Percentiles rank a stretch among this genome's conserved stretches.
phyloP scores from a whole-genome alignment of 2,113 vertebrate species.

The Eonycteris spelaea region DNA sequence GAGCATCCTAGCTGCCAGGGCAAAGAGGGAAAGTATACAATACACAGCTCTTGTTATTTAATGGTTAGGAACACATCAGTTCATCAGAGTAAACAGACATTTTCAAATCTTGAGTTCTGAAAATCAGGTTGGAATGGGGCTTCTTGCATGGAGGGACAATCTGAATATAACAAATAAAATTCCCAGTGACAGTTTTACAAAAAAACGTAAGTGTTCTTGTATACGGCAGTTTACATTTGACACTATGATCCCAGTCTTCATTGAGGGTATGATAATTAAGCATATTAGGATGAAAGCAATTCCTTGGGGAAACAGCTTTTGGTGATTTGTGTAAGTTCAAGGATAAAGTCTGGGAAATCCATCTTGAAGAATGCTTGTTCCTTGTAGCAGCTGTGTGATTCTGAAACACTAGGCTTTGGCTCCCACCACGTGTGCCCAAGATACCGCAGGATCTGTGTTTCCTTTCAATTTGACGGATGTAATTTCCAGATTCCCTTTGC shows the following conservation, averaged over 20 bases:
- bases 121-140: neutral
- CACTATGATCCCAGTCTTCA: neutral
- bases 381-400: neutral
- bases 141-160: neutral
- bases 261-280: neutral
- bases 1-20: conserved; percentile 10
- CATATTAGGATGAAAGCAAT: neutral
- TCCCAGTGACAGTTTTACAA: neutral
- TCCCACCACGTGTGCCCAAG: neutral
- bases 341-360: neutral
- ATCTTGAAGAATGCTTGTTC: neutral
- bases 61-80: neutral
- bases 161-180: neutral
- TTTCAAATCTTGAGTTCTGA: neutral
- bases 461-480: neutral
- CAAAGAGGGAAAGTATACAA: neutral
- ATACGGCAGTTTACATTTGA: neutral
- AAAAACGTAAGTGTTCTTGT: neutral
- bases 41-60: neutral
- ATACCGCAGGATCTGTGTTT: neutral
- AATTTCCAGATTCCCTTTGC: neutral
- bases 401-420: neutral
- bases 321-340: neutral
- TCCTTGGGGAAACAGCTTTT: neutral
- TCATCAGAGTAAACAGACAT: neutral